Evolutionary conservation across 2,113 vertebrate species (phyloP), one percentile per base, ranked within the genome.

Genomic region (Pithys albifrons): DNA sequence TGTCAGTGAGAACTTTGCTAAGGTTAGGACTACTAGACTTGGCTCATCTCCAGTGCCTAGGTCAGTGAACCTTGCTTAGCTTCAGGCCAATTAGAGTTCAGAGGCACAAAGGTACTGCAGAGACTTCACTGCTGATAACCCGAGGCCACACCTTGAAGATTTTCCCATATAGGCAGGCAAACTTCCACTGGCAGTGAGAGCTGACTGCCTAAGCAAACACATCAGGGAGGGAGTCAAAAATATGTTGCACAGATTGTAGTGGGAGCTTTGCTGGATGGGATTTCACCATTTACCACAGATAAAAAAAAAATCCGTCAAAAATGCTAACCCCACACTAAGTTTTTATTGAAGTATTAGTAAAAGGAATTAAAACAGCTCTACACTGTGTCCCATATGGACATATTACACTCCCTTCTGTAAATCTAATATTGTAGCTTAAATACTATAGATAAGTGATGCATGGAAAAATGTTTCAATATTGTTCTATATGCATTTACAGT

Each of bases 81-180:
- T 93, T 91, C 75, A 35, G 89, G 85, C 54, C 66, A 89, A 37
- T 85, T 83, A 70, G 54, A 85, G 77, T 96, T 96, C 94, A 95
- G 93, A 91, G 37, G 54, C 62, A 69, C 37, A 18, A 33, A 89
- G 24, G 62, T 28, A 79, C 19, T 52, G 69, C 61, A 61, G 80
- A 89, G 35, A 37, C 61, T 91, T 82, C 91, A 33, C 77, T 84
- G 70, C 73, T 2, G 19, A 75, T 82, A 92, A 89, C 77, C 87
- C 0, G 3, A 89, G 81, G 81, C 71, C 39, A 13, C 29, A 43
- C 80, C 91, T 95, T 59, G 67, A 90, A 83, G 71, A 35, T 76
- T 90, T 92, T 80, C 33, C 55, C 57, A 14, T 24, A 17, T 15
- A 33, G 7, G 28, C 25, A 64, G 51, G 33, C 18, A 91, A 84